Conservation (phyloP, 35 echinoderm and acorn worm species). For the Lytechinus variegatus region DNA sequence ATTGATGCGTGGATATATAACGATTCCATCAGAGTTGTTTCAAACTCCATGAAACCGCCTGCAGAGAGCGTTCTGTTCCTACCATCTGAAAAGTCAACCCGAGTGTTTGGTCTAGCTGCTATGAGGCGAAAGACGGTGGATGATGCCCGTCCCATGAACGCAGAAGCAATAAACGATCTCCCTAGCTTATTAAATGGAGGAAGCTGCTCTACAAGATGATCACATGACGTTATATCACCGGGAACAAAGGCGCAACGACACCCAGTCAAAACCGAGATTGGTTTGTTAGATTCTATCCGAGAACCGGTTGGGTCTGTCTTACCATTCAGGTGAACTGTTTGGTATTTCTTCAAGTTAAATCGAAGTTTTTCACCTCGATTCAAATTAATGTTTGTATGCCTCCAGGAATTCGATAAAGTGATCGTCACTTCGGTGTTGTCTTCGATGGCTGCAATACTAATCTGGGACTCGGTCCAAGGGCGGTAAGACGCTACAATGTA, state of each 20-base stretch:
- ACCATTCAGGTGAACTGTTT: slow-evolving; percentile 58
- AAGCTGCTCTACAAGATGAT: slow-evolving; percentile 74
- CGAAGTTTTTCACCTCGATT: slow-evolving; percentile 34
- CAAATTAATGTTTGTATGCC: not conserved
- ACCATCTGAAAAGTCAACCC: not conserved
- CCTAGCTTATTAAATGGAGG: slow-evolving; percentile 61
- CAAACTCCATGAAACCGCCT: slow-evolving; percentile 54
- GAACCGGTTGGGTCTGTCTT: slow-evolving; percentile 55
- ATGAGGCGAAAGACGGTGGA: slow-evolving; percentile 43
- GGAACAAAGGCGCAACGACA: slow-evolving; percentile 57
- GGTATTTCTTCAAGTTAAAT: slow-evolving; percentile 34
- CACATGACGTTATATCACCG: not conserved
- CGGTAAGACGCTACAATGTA: slow-evolving; percentile 50
- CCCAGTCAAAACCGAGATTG: slow-evolving; percentile 59
- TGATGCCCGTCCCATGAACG: slow-evolving; percentile 30
- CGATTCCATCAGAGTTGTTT: slow-evolving; percentile 28
- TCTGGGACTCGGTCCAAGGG: slow-evolving; percentile 57
- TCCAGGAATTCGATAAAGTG: not conserved
- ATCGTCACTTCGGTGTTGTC: slow-evolving; percentile 53
- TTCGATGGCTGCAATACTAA: slow-evolving; percentile 57
- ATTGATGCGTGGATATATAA: slow-evolving; percentile 47
- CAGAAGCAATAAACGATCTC: slow-evolving; percentile 53
- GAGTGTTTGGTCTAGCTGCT: slow-evolving; percentile 32
- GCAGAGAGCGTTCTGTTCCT: not conserved
- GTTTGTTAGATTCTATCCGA: slow-evolving; percentile 60